Conservation (phyloP, 2,888 invertebrate species). For the Diloba caeruleocephala region DNA sequence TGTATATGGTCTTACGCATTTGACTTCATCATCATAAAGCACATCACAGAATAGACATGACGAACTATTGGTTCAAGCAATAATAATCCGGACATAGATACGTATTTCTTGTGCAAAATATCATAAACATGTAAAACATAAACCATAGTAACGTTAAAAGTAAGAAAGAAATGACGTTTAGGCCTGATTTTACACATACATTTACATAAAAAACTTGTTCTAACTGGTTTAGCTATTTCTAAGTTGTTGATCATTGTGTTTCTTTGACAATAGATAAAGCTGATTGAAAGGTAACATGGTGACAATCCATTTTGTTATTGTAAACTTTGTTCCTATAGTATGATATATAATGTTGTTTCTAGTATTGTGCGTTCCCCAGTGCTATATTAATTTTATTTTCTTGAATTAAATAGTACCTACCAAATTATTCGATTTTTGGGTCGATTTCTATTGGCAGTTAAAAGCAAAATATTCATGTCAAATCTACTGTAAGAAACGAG, state of each 20-base stretch:
- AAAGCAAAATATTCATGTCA: too few relatives aligned
- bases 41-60: not conserved
- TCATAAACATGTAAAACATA: slow-evolving; percentile 5
- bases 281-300: slow-evolving; percentile 7
- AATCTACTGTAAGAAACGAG: too few relatives aligned
- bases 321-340: too few relatives aligned
- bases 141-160: slow-evolving; percentile 10
- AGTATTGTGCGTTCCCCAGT: too few relatives aligned
- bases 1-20: not conserved
- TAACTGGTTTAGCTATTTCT: slow-evolving; percentile 25
- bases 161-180: slow-evolving; percentile 33
- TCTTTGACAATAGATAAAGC: slow-evolving; percentile 5
- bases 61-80: not conserved
- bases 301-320: too few relatives aligned
- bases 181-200: slow-evolving; percentile 32
- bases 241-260: slow-evolving; percentile 26
- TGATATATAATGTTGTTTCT: too few relatives aligned
- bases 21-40: not conserved
- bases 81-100: not conserved
- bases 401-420: too few relatives aligned
- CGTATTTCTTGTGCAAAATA: not conserved
- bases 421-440: too few relatives aligned
- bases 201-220: slow-evolving; percentile 37
- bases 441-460: too few relatives aligned
- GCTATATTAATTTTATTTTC: too few relatives aligned